These are phyloP conservation scores for Phylloscopus trochilus DNA, from an alignment of 2,113 vertebrate species.

Conservation along the genomic window DNA sequence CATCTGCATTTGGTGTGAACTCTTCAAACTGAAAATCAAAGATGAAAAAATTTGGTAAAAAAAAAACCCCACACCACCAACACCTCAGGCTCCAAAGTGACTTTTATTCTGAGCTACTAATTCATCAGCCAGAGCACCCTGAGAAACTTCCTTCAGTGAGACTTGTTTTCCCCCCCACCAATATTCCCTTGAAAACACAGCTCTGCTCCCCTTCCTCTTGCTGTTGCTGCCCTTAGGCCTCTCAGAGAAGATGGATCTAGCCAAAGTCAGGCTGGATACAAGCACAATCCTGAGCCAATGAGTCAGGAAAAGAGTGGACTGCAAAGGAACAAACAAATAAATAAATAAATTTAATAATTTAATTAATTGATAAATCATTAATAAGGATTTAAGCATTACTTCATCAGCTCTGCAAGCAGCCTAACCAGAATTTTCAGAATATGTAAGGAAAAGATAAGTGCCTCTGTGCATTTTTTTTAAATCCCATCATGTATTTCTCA, in stretches of 20 bases:
- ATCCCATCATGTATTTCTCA: background rate
- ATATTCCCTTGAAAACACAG: background rate
- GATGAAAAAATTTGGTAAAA: background rate
- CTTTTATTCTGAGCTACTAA: background rate
- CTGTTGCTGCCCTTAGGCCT: background rate
- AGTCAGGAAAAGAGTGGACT: background rate
- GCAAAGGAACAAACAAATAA: background rate
- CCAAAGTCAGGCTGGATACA: background rate
- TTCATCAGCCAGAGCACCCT: background rate
- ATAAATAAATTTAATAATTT: accelerated
- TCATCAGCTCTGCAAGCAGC: background rate
- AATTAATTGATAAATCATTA: too few relatives aligned
- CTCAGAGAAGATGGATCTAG: background rate
- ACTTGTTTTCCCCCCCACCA: background rate
- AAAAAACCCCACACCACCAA: background rate
- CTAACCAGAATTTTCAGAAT: background rate
- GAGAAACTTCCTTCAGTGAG: background rate
- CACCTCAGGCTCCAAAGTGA: background rate
- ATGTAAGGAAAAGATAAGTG: background rate
- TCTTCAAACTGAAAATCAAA: background rate
- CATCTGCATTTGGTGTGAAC: background rate
- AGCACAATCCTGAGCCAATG: background rate
- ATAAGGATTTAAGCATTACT: background rate
- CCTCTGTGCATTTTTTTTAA: background rate
- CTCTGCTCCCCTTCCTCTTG: background rate